Percentiles rank a stretch among this genome's conserved stretches.
Conservation (phyloP, 2,888 invertebrate species). For the Opisthograptis luteolata region DNA sequence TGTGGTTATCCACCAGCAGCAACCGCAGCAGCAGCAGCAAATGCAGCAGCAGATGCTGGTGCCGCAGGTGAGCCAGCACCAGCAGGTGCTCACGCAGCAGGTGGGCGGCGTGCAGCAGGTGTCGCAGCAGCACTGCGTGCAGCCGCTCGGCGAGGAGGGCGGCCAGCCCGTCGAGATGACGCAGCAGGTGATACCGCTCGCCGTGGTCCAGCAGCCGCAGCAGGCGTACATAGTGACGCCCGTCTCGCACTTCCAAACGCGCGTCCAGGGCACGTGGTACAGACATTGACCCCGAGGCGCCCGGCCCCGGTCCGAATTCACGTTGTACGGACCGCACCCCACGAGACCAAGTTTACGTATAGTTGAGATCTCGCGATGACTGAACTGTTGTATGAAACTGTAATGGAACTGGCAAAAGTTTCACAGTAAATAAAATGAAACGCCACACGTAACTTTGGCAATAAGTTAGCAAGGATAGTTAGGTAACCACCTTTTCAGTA, state of each 20-base stretch:
- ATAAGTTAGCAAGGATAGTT: constrained; percentile 73
- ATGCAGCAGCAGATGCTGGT: constrained; percentile 80
- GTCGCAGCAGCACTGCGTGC: constrained; percentile 74
- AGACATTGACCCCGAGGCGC: constrained; percentile 70
- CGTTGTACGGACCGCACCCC: constrained; percentile 2
- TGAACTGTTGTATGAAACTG: constrained; percentile 54
- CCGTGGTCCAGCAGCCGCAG: constrained; percentile 86
- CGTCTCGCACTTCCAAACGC: constrained; percentile 86
- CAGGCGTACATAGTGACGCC: constrained; percentile 87
- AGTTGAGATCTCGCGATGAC: constrained; percentile 54
- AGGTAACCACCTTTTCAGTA: constrained; percentile 76
- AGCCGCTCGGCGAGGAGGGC: constrained; percentile 76
- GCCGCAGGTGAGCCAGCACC: constrained; percentile 80
- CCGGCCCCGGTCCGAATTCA: background rate
- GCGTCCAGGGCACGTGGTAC: constrained; percentile 85
- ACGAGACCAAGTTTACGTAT: constrained; percentile 46
- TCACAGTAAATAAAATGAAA: constrained; percentile 41
- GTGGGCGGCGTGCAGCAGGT: constrained; percentile 73
- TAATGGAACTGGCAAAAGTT: constrained; percentile 37
- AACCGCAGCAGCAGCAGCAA: constrained; percentile 62
- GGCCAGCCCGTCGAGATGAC: constrained; percentile 85
- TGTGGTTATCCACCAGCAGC: constrained; percentile 74
- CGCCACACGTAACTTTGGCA: constrained; percentile 72
- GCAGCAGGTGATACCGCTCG: constrained; percentile 86
- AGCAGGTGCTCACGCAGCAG: constrained; percentile 75